A percentile compares a stretch with the other conserved stretches of the same genome.
phyloP scores from a whole-genome alignment of 2,888 invertebrate genomes.

The Acanthococcus lagerstroemiae region DNA sequence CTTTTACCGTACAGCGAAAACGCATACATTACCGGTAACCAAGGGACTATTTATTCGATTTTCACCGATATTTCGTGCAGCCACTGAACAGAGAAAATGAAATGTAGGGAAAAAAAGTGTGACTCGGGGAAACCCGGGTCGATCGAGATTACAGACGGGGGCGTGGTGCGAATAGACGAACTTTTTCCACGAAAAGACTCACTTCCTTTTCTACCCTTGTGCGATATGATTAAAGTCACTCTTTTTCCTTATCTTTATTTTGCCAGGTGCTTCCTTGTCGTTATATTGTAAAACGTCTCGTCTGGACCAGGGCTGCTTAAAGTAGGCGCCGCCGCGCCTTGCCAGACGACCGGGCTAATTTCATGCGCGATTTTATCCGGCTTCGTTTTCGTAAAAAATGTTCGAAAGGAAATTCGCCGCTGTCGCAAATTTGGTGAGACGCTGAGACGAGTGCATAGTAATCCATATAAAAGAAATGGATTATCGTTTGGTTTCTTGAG shows the following conservation, averaged over 20 bases:
- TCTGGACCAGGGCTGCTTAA: no score
- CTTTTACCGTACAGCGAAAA: no score
- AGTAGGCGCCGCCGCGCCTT: no score
- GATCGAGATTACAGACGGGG: slow-evolving; percentile 25
- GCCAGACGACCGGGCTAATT: no score
- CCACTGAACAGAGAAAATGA: background rate
- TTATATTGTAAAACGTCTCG: slow-evolving; percentile 22
- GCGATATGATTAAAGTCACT: slow-evolving; percentile 23
- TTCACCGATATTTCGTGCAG: background rate
- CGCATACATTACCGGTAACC: background rate
- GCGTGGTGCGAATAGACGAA: slow-evolving; percentile 22
- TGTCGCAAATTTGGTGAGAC: no score
- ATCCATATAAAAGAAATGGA: no score
- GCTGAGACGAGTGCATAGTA: no score
- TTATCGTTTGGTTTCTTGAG: no score
- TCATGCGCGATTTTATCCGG: no score
- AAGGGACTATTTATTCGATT: background rate
- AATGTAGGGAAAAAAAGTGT: background rate
- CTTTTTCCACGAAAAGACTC: slow-evolving; percentile 23
- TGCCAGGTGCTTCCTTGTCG: slow-evolving; percentile 22
- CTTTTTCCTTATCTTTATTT: slow-evolving; percentile 25
- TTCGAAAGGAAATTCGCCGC: no score
- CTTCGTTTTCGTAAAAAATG: no score
- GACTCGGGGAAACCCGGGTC: background rate
- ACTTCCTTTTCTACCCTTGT: slow-evolving; percentile 25